phyloP scores from a whole-genome alignment of 2,113 vertebrate genomes.

The Oostethus manadensis region DNA sequence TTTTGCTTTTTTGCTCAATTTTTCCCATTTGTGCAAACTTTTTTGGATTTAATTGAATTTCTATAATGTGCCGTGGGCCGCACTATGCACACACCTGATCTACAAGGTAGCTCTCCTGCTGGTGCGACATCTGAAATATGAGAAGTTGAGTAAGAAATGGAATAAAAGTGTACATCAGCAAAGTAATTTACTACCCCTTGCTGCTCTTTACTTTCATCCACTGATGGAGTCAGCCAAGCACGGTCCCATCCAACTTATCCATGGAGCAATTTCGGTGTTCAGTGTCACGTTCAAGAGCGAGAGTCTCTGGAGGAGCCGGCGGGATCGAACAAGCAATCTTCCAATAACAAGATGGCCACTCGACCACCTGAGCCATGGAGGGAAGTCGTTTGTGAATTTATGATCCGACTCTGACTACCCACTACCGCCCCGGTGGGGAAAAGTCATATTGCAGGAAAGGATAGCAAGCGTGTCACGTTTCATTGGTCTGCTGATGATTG shows the following conservation, averaged over 20 bases:
- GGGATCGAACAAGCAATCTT: slow-evolving; percentile 6
- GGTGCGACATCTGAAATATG: too few relatives aligned
- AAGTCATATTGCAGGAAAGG: not conserved
- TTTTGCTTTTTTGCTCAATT: too few relatives aligned
- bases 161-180: not conserved
- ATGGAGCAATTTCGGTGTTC: not conserved
- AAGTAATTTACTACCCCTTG: not conserved
- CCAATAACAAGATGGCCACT: slow-evolving; percentile 7
- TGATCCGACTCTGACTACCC: not conserved
- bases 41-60: too few relatives aligned
- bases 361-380: slow-evolving; percentile 1
- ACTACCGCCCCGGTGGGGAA: not conserved
- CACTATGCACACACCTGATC: too few relatives aligned
- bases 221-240: not conserved
- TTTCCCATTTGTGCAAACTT: too few relatives aligned
- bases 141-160: too few relatives aligned
- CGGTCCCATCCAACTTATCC: not conserved
- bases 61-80: too few relatives aligned
- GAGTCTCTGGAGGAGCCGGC: not conserved
- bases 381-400: not conserved
- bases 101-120: too few relatives aligned
- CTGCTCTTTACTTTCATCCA: not conserved
- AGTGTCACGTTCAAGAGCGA: slow-evolving; percentile 2
- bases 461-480: not conserved
- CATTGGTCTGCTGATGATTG: too few relatives aligned